These are phyloP conservation scores for Melitaea cinxia DNA, from an alignment of 1,140 invertebrate species.

Conservation along the genomic window DNA sequence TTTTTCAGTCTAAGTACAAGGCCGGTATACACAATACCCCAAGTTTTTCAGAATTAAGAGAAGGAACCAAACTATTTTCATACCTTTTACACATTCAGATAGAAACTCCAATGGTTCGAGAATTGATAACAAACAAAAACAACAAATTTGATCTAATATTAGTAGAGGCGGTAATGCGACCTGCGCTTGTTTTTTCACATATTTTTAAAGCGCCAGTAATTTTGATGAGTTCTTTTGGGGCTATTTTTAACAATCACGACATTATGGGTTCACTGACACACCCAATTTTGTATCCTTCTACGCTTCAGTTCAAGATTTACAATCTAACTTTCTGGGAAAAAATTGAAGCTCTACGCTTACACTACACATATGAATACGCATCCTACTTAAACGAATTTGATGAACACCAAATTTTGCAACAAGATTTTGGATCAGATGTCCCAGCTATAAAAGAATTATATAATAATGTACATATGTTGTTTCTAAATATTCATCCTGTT, in stretches of 20 bases:
- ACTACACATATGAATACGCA: no score
- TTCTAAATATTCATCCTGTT: no score
- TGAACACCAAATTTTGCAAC: no score
- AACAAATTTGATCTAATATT: conserved; percentile 61
- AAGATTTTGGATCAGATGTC: no score
- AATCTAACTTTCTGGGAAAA: no score
- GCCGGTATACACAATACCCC: conserved; percentile 10
- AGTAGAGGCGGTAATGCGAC: conserved; percentile 47
- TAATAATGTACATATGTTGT: no score
- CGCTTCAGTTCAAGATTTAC: conserved; percentile 45
- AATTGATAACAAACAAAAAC: conserved; percentile 48
- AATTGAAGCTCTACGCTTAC: no score
- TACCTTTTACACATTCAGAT: conserved; percentile 44
- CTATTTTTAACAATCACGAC: conserved; percentile 34
- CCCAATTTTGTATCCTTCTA: conserved; percentile 69
- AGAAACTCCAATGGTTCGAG: conserved; percentile 46
- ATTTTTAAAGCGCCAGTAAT: conserved; percentile 65
- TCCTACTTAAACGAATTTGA: no score
- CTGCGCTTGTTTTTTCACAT: conserved; percentile 56
- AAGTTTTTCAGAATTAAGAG: conserved; percentile 16
- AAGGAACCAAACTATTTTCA: background rate
- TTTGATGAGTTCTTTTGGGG: conserved; percentile 53
- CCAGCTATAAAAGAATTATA: no score
- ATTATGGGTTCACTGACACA: conserved; percentile 71
- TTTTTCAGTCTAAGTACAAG: conserved; percentile 17